phyloP scores from a whole-genome alignment of 2,113 vertebrate species.

The Pelmatolapia mariae region DNA sequence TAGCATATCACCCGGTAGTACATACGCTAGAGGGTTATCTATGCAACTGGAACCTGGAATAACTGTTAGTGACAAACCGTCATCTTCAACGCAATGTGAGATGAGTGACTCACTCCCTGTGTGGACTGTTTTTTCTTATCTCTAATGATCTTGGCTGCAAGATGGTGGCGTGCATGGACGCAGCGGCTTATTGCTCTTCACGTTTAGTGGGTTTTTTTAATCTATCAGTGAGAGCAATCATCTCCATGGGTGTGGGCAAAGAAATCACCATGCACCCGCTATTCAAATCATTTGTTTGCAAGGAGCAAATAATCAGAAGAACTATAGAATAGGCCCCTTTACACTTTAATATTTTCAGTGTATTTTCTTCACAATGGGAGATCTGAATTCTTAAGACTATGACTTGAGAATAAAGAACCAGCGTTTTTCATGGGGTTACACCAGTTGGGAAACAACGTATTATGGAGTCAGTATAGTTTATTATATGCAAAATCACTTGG shows the following conservation, averaged over 20 bases:
- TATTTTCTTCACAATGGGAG: neutral
- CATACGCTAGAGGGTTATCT: neutral
- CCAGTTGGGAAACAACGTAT: neutral
- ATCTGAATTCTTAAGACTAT: neutral
- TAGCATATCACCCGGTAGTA: neutral
- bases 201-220: accelerated
- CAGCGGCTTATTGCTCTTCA: neutral
- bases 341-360: neutral
- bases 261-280: neutral
- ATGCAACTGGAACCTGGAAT: neutral
- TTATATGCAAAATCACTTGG: neutral
- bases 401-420: neutral
- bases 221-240: neutral
- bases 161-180: neutral
- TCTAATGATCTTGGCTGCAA: neutral
- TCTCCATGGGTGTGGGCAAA: neutral
- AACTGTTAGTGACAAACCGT: neutral
- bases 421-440: neutral
- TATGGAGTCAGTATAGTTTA: neutral
- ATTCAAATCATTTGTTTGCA: neutral
- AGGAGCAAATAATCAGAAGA: neutral
- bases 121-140: neutral
- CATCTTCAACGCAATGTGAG: neutral
- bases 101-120: neutral
- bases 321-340: neutral